Evolutionary conservation across 2,797 vertebrate species (phyloP).

Genomic region (Morus bassanus): DNA sequence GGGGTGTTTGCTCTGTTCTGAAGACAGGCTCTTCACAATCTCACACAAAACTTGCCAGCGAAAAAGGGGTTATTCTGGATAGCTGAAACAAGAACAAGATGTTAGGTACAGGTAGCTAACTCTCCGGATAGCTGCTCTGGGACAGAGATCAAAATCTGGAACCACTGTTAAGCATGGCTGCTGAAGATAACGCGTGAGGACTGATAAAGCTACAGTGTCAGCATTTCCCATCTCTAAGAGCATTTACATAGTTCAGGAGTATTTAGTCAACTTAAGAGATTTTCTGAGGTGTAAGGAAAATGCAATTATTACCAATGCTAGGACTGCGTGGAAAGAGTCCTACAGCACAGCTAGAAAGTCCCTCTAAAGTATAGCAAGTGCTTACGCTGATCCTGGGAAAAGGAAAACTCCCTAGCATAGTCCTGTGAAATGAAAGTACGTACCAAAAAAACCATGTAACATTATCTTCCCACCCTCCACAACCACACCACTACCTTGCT

Average conservation of each 20-base stretch:
- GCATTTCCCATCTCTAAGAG: neutral
- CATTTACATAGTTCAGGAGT: neutral
- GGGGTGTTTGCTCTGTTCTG: neutral
- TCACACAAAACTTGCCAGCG: neutral
- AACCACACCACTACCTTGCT: neutral
- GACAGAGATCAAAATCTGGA: neutral
- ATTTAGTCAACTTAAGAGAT: neutral
- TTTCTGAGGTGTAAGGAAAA: neutral
- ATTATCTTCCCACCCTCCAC: neutral
- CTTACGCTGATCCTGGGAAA: neutral
- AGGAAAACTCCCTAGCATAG: neutral
- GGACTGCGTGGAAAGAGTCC: neutral
- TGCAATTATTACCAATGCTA: neutral
- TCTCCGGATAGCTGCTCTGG: neutral
- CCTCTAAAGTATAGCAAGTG: neutral
- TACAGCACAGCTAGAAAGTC: neutral
- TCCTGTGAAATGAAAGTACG: neutral
- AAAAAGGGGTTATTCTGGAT: neutral
- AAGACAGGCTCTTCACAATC: neutral
- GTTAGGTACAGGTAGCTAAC: neutral
- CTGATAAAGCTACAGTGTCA: accelerated
- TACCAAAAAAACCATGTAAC: accelerated
- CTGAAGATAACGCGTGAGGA: neutral
- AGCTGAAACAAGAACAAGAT: neutral
- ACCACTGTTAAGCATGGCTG: neutral